phyloP scores from a whole-genome alignment of 2,888 invertebrate genomes.

The Gymnocheta viridis region DNA sequence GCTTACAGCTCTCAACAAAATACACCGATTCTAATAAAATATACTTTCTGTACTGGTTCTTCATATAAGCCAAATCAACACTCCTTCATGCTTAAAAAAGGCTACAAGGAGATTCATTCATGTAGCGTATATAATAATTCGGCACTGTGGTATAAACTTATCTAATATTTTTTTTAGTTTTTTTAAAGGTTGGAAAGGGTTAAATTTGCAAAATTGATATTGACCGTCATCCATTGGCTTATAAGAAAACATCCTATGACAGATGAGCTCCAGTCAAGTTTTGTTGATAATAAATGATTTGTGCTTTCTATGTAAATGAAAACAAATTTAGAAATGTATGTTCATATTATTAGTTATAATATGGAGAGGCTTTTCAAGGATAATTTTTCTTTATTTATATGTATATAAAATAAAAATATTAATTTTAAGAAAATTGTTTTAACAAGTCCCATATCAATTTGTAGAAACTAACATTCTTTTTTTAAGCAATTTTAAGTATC shows the following conservation, averaged over 20 bases:
- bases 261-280: constrained; percentile 38
- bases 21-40: too few species aligned
- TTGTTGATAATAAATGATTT: constrained; percentile 40
- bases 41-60: too few species aligned
- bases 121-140: not conserved
- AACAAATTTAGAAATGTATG: not conserved
- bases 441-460: too few species aligned
- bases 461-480: not conserved
- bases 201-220: constrained; percentile 27
- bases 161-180: not conserved
- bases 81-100: too few species aligned
- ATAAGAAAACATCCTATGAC: constrained; percentile 50
- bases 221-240: constrained; percentile 57
- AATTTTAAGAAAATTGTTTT: not conserved
- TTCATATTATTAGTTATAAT: not conserved
- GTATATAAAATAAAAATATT: not conserved
- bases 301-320: not conserved
- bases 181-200: constrained; percentile 11
- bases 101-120: too few species aligned
- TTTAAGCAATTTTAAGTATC: not conserved
- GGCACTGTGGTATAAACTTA: not conserved
- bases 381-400: too few species aligned
- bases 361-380: too few species aligned
- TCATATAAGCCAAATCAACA: too few species aligned
- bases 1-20: too few species aligned